Conservation (phyloP, 1,140 invertebrate genomes). For the Pseudomyrmex sp. region DNA sequence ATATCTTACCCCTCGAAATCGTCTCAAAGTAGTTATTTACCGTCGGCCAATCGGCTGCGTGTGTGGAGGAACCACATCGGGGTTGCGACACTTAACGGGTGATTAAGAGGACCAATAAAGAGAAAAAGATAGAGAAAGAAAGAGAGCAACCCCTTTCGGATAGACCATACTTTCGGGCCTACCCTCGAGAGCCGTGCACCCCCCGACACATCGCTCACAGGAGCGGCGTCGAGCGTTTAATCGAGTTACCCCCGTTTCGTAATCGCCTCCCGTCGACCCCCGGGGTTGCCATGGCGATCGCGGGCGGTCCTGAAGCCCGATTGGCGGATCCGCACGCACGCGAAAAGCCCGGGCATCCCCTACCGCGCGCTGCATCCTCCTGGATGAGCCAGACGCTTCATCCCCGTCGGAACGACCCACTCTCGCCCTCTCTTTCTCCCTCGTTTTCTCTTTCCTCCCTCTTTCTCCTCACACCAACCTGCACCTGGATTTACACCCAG, state of each 20-base stretch:
- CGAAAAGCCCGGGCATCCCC: constrained; percentile 68
- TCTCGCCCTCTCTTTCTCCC: not conserved
- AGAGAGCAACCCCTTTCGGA: constrained; percentile 55
- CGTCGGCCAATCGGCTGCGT: constrained; percentile 37
- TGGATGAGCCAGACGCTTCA: constrained; percentile 62
- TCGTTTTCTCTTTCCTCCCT: constrained; percentile 1
- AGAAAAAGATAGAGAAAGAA: too few relatives aligned
- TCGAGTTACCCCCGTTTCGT: constrained; percentile 74
- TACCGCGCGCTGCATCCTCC: constrained; percentile 45
- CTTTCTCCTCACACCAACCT: constrained; percentile 39
- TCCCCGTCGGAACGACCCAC: constrained; percentile 18
- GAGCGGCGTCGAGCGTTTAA: constrained; percentile 67
- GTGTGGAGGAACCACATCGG: constrained; percentile 58
- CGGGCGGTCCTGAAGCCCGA: constrained; percentile 70
- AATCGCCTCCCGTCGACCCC: constrained; percentile 65
- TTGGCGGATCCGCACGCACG: constrained; percentile 73
- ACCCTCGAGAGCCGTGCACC: constrained; percentile 14
- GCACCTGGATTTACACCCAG: constrained; percentile 69
- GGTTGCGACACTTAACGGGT: constrained; percentile 74
- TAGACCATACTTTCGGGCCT: constrained; percentile 46
- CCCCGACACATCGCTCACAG: constrained; percentile 52
- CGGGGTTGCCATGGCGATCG: constrained; percentile 80
- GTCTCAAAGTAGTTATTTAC: constrained; percentile 42
- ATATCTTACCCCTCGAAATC: constrained; percentile 13
- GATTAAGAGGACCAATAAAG: constrained; percentile 74